Base-by-base conservation (phyloP, 2,113 vertebrate species). In the Nettapus auritus region DNA sequence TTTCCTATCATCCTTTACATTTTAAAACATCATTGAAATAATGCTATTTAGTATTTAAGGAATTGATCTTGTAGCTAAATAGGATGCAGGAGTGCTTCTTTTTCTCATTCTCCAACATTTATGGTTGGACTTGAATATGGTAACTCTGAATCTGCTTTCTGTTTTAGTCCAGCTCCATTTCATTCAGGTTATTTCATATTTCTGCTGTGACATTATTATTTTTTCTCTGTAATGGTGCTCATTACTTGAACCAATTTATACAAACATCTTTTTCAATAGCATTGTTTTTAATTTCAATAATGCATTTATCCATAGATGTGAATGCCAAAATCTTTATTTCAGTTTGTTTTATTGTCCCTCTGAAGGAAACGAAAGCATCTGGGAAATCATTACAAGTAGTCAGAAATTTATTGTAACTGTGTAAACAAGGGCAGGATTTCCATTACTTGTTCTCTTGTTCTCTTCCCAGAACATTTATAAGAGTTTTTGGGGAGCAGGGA, bases 161-260 rank as follows among this genome's bases (percentile, higher is more conserved):
- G 33, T 36, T 77, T 86, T 88, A 52, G 9, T 81, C 68, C 36
- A 74, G 60, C 25, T 88, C 60, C 80, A 91, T 92, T 92, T 59
- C 36, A 42, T 90, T 66, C 36, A 70, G 59, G 90, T 95, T 95
- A 93, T 38, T 79, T 85, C 74, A 83, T 86, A 70, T 88, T 90
- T 94, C 86, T 94, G 13, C 53, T 10, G 3, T 88, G 86, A 70
- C 40, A 56, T 88, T 82, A 88, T 48, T 48, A 83, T 90, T 92
- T 80, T n/a, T 81, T 88, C 69, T 52, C 38, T 34, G 64, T 86
- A 94, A 93, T 86, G 18, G 48, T 83, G 28, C 42, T 89, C 52
- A 86, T 95, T 93, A 89, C 52, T 92, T 94, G 64, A 90, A 93
- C 93, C 8, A 81, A 68, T 56, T 92, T 88, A 89, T 84, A 34